phyloP scores from a whole-genome alignment of 2,113 vertebrate species.

The Castor canadensis region DNA sequence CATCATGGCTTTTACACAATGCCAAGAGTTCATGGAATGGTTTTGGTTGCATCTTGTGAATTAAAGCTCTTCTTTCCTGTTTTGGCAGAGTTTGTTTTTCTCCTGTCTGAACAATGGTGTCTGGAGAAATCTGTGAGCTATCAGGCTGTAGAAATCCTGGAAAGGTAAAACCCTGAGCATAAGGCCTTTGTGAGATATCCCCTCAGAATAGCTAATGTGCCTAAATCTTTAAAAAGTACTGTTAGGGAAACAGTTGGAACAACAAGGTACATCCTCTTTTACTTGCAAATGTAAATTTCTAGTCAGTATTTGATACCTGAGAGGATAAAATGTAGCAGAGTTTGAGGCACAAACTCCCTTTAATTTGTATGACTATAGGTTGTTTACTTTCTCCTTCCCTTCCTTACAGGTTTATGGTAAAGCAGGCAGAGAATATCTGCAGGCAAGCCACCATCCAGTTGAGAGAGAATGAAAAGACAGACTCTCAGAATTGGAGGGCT shows the following conservation, averaged over 20 bases:
- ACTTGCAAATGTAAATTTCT: slow-evolving; percentile 28
- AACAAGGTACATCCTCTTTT: background rate
- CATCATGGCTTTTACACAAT: slow-evolving; percentile 30
- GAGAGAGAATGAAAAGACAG: background rate
- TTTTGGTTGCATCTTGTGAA: slow-evolving; percentile 66
- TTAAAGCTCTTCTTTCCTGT: slow-evolving; percentile 61
- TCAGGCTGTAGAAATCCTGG: slow-evolving; percentile 88
- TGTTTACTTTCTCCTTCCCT: background rate
- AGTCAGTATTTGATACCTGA: background rate
- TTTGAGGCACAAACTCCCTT: slow-evolving; percentile 17
- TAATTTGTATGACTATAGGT: background rate
- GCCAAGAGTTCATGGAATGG: slow-evolving; percentile 52
- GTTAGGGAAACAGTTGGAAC: too few species aligned
- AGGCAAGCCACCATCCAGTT: slow-evolving; percentile 37
- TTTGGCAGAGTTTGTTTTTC: slow-evolving; percentile 87
- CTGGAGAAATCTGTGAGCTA: slow-evolving; percentile 81
- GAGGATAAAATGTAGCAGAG: background rate
- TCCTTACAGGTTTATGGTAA: slow-evolving; percentile 91
- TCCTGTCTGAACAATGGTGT: slow-evolving; percentile 86
- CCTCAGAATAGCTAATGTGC: background rate
- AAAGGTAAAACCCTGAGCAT: slow-evolving; percentile 82
- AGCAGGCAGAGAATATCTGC: slow-evolving; percentile 84
- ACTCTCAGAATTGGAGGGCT: slow-evolving; percentile 74
- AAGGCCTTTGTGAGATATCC: background rate
- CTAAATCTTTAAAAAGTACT: background rate